Base-by-base conservation (phyloP, 2,113 vertebrate species). In the Prunella himalayana region DNA sequence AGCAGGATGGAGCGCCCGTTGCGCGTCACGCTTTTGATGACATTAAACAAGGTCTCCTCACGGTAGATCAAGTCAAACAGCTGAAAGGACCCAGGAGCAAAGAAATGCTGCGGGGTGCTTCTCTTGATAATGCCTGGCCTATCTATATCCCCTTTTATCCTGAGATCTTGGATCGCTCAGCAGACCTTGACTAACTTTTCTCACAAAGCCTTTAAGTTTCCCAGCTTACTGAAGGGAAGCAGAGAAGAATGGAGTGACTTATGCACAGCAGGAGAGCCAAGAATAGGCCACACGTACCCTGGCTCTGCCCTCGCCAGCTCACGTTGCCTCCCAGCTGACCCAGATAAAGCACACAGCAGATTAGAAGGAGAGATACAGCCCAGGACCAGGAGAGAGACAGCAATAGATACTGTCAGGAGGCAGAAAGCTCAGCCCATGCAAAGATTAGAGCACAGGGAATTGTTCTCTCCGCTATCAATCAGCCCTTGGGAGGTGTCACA, bases 1-100 rank as follows among this genome's bases (percentile, higher is more conserved):
- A 99, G 98, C 95, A 99, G 98, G 97, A 99, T 99, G 94, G 99
- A 99, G 94, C 99, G 99, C 7, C 99, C 99, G 5, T 99, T 99
- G 15, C 99, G 98, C 0, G 99, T 99, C 96, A 99, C 99, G 3
- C 99, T 99, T 94, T 99, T 99, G 92, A 99, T 99, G 93, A 99
- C 99, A 6, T 99, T 99, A 64, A 99, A 99, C 86, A 99, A 98
- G 0, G 99, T 99, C 98, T 99, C 99, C 98, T 99, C 99, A 0
- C 99, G 99, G 96, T 99, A 99, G 98, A 99, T 99, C 96, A 99
- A 98, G 97, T 99, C 99, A 87, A 99, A 99, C 42, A 99, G 98
- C 99, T 99, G 96, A 37, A 96, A 61, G 59, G 72, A 76, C 6
- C 68, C 71, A 59, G 76, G 68, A 82, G 80, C 65, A 94, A 14